phyloP scores from a whole-genome alignment of 2,113 vertebrate genomes.

The Xenus cinereus region DNA sequence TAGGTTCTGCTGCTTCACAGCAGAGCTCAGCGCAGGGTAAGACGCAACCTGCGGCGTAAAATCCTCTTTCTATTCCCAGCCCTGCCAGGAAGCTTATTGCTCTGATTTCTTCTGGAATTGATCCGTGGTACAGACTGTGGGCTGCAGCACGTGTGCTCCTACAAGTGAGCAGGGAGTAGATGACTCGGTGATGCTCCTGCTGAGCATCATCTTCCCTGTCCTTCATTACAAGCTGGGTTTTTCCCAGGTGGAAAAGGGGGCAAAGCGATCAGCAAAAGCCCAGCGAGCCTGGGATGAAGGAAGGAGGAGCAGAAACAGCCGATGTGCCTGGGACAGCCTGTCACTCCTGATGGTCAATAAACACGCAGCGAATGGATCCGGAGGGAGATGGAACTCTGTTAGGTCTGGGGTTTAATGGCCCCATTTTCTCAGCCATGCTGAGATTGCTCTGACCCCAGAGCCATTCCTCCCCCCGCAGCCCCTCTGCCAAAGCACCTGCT shows the following conservation, averaged over 20 bases:
- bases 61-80: not conserved
- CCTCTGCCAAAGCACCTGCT: not conserved
- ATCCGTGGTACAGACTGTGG: not conserved
- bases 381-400: not conserved
- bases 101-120: not conserved
- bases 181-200: not conserved
- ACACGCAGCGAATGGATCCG: not conserved
- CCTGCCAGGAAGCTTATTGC: not conserved
- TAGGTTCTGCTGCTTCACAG: not conserved
- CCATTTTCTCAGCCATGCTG: not conserved
- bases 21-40: not conserved
- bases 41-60: not conserved
- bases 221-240: not conserved
- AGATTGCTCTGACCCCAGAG: not conserved
- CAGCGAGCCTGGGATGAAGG: not conserved
- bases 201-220: not conserved
- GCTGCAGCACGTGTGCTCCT: accelerated
- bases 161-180: not conserved
- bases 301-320: not conserved
- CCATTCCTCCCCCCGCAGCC: not conserved
- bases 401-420: not conserved
- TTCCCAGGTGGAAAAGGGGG: not conserved
- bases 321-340: not conserved
- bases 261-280: not conserved
- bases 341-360: not conserved